phyloP scores from a whole-genome alignment of 1,140 invertebrate species.

The Tribolium madens region DNA sequence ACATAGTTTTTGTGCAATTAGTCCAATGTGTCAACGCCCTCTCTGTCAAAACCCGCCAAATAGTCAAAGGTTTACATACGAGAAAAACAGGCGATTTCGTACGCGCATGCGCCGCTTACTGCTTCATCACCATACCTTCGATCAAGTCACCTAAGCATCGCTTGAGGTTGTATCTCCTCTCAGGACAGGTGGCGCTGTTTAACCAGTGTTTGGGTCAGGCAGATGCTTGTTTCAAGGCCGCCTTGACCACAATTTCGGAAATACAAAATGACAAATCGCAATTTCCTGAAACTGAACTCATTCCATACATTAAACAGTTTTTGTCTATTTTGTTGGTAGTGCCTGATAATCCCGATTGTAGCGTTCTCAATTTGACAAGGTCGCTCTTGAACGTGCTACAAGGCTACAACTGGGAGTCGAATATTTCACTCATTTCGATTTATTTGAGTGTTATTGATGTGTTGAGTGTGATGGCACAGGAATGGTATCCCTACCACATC shows the following conservation, averaged over 20 bases:
- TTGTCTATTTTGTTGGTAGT: conserved; percentile 87
- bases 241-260: conserved; percentile 83
- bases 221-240: conserved; percentile 93
- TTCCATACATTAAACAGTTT: conserved; percentile 81
- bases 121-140: conserved; percentile 96
- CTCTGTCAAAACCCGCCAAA: conserved; percentile 78
- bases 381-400: conserved; percentile 81
- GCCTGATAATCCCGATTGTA: conserved; percentile 90
- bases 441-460: conserved; percentile 81
- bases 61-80: conserved; percentile 83
- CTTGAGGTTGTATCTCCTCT: conserved; percentile 87
- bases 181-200: conserved; percentile 88
- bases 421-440: conserved; percentile 70
- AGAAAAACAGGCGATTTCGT: conserved; percentile 87
- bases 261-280: conserved; percentile 83
- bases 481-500: conserved; percentile 85
- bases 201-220: conserved; percentile 95
- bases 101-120: conserved; percentile 94
- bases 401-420: conserved; percentile 77
- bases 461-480: conserved; percentile 79
- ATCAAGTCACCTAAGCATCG: conserved; percentile 80
- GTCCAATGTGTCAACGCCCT: conserved; percentile 89
- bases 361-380: conserved; percentile 82
- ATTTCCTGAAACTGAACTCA: conserved; percentile 71
- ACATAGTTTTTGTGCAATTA: conserved; percentile 85